Percentiles rank a stretch among this genome's conserved stretches.
phyloP scores from a whole-genome alignment of 2,113 vertebrate genomes.

The Burhinus bistriatus region DNA sequence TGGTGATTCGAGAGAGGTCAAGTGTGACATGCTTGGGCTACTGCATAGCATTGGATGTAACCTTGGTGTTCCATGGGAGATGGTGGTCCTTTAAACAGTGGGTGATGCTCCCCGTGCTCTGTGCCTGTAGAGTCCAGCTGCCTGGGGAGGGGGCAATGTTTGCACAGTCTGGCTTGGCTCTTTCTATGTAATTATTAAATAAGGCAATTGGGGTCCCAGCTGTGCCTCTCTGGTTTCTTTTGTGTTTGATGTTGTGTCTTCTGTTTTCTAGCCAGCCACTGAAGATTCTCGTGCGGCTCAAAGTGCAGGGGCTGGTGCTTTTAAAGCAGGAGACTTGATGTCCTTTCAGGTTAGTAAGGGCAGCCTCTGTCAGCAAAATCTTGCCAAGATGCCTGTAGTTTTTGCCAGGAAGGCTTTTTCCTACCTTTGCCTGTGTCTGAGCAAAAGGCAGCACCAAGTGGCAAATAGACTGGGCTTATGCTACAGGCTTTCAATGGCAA shows the following conservation, averaged over 20 bases:
- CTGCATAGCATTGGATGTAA: neutral
- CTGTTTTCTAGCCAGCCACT: neutral
- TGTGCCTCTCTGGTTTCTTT: neutral
- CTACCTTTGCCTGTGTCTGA: neutral
- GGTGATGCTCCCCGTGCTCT: neutral
- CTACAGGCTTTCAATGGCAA: neutral
- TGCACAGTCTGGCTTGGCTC: neutral
- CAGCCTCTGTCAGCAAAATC: slow-evolving; percentile 11
- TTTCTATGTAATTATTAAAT: neutral
- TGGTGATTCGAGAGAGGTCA: neutral
- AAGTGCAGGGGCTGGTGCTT: neutral
- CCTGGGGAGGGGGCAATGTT: neutral
- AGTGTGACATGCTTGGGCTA: neutral
- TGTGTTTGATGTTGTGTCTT: neutral
- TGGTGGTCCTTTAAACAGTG: neutral
- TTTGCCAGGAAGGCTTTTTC: neutral
- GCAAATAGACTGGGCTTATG: neutral
- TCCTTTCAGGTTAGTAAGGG: neutral
- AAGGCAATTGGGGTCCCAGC: neutral
- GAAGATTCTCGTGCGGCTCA: neutral
- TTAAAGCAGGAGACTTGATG: neutral
- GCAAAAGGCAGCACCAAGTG: neutral
- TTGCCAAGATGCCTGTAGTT: neutral
- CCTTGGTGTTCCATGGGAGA: neutral
- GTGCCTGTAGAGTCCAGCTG: neutral